Evolutionary conservation across 2,888 invertebrate species (phyloP).

Genomic region (Atherix ibis): DNA sequence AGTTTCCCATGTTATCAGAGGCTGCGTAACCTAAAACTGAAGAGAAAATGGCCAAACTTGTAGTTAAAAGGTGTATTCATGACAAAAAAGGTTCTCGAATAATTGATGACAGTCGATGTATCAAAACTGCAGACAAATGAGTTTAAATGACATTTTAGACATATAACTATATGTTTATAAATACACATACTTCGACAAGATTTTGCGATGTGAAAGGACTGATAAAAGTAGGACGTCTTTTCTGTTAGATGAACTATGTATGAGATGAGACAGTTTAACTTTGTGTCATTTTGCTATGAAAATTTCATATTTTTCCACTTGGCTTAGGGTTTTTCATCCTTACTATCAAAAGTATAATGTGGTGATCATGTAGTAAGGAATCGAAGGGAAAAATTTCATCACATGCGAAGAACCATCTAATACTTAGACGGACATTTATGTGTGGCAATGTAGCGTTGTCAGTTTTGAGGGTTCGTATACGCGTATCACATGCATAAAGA

Average conservation of each 20-base stretch:
- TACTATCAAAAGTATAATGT: conserved; percentile 2
- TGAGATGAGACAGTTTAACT: background rate
- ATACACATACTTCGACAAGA: conserved; percentile 2
- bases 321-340: conserved; percentile 5
- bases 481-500: too few relatives aligned
- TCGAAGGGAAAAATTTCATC: too few relatives aligned
- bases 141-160: conserved; percentile 11
- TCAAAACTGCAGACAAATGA: conserved; percentile 13
- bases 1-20: too few relatives aligned
- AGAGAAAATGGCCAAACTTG: too few relatives aligned
- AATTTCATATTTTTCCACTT: too few relatives aligned
- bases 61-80: conserved; percentile 4
- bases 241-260: background rate
- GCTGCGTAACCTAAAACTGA: too few relatives aligned
- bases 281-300: conserved; percentile 1
- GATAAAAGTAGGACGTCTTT: background rate
- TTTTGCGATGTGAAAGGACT: background rate
- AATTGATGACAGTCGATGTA: conserved; percentile 12
- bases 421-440: background rate
- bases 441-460: background rate
- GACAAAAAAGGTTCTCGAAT: conserved; percentile 9
- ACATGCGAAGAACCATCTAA: background rate
- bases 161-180: too few relatives aligned
- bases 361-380: too few relatives aligned
- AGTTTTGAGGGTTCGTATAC: background rate